Base-by-base conservation (phyloP, 1,140 invertebrate genomes). In the Zaprionus nigranus region DNA sequence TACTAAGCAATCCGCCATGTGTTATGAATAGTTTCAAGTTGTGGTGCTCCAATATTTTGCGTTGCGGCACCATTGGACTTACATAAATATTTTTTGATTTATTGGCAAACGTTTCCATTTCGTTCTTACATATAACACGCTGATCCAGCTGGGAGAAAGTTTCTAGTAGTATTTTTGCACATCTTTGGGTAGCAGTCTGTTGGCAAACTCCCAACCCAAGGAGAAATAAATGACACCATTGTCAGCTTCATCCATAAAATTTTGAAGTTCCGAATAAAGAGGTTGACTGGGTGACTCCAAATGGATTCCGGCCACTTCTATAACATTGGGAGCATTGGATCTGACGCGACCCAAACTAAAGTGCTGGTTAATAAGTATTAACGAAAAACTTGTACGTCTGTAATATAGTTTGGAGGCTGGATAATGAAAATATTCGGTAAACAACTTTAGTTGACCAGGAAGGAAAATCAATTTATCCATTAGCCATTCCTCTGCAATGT, bases 41-140 rank as follows among this genome's bases (percentile, higher is more conserved):
- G 9, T 67, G 81, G 66, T 83, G 90, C 65, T 91, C 93, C 38
- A 94, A 69, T 2, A 94, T 43, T 36, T 92, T 88, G 15, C 93
- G 92, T 75, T 94, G 94, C 0, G 94, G 93, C 0, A 94, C 26
- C 83, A 92, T 93, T 1, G 56, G 93, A 0, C 94, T 94, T 0
- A 96, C 90, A 82, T 94, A 95, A 0, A 97, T 94, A 82, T 97
- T 97, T 0, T 93, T 80, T 81, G 78, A 56, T 36, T 92, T 85
- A 53, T 91, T 92, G 5, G 88, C 69, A 51, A 92, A 43, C 6
- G 67, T 67, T 11, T 90, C 84, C 49, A 63, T 28, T 46, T 95
- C 94, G 64, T 92, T 93, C 73, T 95, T 95, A 94, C 94, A 94
- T 24, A 95, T 65, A 1, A 94, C 92, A 24, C 88, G 78, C 51